Conservation (phyloP, 2,888 invertebrate genomes). For the Campaea margaritaria region DNA sequence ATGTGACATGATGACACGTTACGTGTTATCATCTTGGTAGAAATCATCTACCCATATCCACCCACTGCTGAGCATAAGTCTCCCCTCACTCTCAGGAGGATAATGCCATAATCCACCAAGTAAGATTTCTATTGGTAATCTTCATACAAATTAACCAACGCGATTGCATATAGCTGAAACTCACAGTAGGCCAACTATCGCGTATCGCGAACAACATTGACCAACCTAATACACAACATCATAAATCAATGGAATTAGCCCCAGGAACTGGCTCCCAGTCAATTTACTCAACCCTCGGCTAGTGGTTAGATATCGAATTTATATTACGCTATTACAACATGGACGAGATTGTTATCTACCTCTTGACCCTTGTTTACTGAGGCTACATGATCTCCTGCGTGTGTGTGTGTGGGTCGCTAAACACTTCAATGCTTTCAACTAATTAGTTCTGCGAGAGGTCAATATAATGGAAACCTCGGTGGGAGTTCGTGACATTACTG, state of each 20-base stretch:
- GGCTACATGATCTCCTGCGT: neutral
- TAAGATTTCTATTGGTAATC: too few species aligned
- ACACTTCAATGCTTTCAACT: slow-evolving; percentile 24
- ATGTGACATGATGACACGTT: neutral
- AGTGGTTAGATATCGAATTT: slow-evolving; percentile 12
- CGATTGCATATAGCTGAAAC: too few species aligned
- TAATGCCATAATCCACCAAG: too few species aligned
- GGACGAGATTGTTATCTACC: slow-evolving; percentile 16
- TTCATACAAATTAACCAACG: too few species aligned
- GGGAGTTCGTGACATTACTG: neutral
- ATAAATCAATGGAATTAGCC: slow-evolving; percentile 2
- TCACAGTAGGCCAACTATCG: too few species aligned
- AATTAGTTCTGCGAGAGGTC: slow-evolving; percentile 14
- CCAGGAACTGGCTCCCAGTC: slow-evolving; percentile 2
- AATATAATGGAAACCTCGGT: neutral
- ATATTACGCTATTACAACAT: slow-evolving; percentile 12
- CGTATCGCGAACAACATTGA: neutral
- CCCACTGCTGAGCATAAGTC: too few species aligned
- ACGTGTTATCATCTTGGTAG: neutral
- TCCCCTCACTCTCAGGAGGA: too few species aligned
- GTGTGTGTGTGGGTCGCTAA: slow-evolving; percentile 13
- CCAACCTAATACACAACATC: neutral
- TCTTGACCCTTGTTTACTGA: slow-evolving; percentile 24
- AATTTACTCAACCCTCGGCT: slow-evolving; percentile 23
- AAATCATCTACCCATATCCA: too few species aligned